A percentile compares a stretch with the other conserved stretches of the same genome.
These are phyloP conservation scores for Parnassius mnemosyne DNA, from an alignment of 2,888 invertebrate species.

Conservation along the genomic window DNA sequence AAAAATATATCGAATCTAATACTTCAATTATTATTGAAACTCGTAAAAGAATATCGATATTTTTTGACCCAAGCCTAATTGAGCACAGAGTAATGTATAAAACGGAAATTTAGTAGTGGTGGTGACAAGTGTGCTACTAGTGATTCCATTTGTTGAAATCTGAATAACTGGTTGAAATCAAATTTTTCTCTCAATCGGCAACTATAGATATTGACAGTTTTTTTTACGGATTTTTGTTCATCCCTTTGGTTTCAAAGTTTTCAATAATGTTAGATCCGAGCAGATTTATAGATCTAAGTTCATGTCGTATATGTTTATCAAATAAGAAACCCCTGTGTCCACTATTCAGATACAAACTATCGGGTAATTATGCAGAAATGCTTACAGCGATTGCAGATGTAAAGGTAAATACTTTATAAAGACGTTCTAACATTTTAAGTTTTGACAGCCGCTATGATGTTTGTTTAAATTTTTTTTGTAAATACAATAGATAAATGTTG, in stretches of 20 bases:
- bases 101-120: too few species aligned
- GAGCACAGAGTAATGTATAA: too few species aligned
- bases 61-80: too few species aligned
- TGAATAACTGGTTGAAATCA: conserved; percentile 20
- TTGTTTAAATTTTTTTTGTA: neutral
- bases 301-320: conserved; percentile 71
- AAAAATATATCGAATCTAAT: too few species aligned
- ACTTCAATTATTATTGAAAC: too few species aligned
- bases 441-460: neutral
- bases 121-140: too few species aligned
- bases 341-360: conserved; percentile 69
- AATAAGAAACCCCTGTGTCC: conserved; percentile 69
- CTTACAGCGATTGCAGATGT: conserved; percentile 74
- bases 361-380: conserved; percentile 78
- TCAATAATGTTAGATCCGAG: conserved; percentile 55
- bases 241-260: conserved; percentile 39
- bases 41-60: too few species aligned
- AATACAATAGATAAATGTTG: too few species aligned
- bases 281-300: conserved; percentile 55
- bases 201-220: conserved; percentile 37
- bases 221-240: conserved; percentile 48
- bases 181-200: conserved; percentile 30
- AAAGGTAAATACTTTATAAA: conserved; percentile 51
- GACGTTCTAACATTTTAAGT: neutral
- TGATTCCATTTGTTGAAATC: neutral